Evolutionary conservation across 2,888 invertebrate genomes (phyloP).

Genomic region (Clepsis dumicolana): DNA sequence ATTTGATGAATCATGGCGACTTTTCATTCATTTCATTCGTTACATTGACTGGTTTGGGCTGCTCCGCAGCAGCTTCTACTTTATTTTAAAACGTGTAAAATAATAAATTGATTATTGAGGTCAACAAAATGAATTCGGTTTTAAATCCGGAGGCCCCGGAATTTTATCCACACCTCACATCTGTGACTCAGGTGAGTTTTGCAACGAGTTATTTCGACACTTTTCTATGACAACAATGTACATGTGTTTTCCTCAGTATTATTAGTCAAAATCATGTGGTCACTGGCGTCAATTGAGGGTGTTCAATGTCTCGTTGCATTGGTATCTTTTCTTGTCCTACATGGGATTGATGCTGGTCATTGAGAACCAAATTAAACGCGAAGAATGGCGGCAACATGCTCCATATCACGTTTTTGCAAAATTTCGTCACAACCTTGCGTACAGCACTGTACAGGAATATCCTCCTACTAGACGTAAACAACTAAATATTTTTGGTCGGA

Average conservation of each 20-base stretch:
- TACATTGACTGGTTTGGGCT: conserved; percentile 38
- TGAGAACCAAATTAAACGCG: not conserved
- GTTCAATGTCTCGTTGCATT: not conserved
- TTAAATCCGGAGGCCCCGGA: conserved; percentile 79
- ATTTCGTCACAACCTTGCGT: conserved; percentile 33
- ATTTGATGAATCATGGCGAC: conserved; percentile 41
- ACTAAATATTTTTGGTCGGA: not conserved
- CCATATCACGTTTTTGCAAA: conserved; percentile 9
- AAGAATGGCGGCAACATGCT: not conserved
- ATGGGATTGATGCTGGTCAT: not conserved
- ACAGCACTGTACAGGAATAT: not conserved
- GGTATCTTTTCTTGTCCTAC: not conserved
- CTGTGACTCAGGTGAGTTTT: conserved; percentile 69
- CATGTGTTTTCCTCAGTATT: conserved; percentile 60
- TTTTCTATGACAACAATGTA: conserved; percentile 53
- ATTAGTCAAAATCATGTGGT: conserved; percentile 42
- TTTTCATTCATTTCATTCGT: conserved; percentile 42
- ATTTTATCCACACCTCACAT: conserved; percentile 68
- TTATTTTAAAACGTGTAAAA: conserved; percentile 36
- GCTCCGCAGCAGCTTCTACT: conserved; percentile 27
- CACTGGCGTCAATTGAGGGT: not conserved
- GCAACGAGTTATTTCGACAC: conserved; percentile 50
- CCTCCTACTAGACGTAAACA: not conserved
- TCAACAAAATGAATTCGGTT: conserved; percentile 67
- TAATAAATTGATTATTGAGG: conserved; percentile 47